Percentiles rank a stretch among this genome's conserved stretches.
Conservation (phyloP, 2,797 vertebrate genomes). For the Sphenodon punctatus region DNA sequence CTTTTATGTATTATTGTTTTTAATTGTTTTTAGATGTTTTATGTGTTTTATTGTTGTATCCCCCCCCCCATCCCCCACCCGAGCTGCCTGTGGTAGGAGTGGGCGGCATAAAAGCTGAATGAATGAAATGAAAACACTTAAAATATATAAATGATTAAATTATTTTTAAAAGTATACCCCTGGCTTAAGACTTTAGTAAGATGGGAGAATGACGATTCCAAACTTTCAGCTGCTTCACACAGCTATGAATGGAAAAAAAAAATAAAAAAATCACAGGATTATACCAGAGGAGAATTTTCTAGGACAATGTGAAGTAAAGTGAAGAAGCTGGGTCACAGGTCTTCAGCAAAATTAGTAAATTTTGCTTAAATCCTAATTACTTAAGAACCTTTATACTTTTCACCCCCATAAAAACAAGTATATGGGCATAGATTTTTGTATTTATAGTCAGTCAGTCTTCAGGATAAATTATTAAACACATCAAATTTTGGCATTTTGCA, state of each 20-base stretch:
- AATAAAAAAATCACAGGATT: no score
- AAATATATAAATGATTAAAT: slow-evolving; percentile 36
- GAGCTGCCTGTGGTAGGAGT: no score
- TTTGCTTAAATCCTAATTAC: not conserved
- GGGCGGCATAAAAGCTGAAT: no score
- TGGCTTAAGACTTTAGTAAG: slow-evolving; percentile 29
- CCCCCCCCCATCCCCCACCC: no score
- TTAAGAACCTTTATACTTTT: not conserved
- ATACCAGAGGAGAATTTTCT: no score
- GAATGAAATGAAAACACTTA: no score
- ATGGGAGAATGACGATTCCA: slow-evolving; percentile 14
- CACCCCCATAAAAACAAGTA: not conserved
- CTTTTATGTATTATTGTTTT: no score
- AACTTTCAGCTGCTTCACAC: slow-evolving; percentile 37
- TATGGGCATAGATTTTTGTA: slow-evolving; percentile 1
- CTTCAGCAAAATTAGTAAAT: not conserved
- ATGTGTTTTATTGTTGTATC: no score
- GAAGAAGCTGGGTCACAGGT: not conserved
- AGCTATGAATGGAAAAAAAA: slow-evolving; percentile 7
- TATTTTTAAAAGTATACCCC: slow-evolving; percentile 27
- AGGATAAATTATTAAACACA: not conserved
- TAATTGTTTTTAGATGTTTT: no score
- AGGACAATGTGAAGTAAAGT: not conserved
- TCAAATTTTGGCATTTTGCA: slow-evolving; percentile 37
- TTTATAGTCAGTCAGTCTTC: slow-evolving; percentile 5